These are phyloP conservation scores for Molanna angustata DNA, from an alignment of 2,888 invertebrate species.

Conservation along the genomic window DNA sequence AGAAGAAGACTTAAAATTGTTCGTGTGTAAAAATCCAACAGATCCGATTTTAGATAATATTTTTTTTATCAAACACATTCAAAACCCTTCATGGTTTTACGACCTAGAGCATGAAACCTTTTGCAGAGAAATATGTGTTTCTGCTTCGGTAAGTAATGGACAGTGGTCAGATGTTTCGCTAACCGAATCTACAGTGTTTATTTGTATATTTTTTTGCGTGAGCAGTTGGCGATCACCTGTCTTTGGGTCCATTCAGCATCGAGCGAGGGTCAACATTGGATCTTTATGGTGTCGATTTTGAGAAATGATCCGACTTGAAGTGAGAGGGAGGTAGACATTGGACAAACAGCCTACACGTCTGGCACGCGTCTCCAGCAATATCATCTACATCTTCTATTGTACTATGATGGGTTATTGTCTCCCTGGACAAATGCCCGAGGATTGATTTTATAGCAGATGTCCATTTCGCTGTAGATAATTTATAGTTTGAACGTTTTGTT, in stretches of 20 bases:
- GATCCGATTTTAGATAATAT: too few species aligned
- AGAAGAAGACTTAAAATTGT: too few species aligned
- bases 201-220: conserved; percentile 22
- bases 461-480: too few species aligned
- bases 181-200: background rate
- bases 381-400: too few species aligned
- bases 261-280: conserved; percentile 14
- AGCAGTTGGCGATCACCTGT: conserved; percentile 30
- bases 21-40: too few species aligned
- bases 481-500: background rate
- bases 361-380: conserved; percentile 23
- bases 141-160: conserved; percentile 1
- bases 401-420: background rate
- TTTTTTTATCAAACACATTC: too few species aligned
- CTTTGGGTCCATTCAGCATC: conserved; percentile 8
- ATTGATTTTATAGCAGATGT: conserved; percentile 9
- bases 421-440: background rate
- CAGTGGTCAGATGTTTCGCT: conserved; percentile 16
- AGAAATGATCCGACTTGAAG: conserved; percentile 19
- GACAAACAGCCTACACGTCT: too few species aligned
- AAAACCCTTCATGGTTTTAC: too few species aligned
- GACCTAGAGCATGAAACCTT: too few species aligned
- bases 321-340: background rate
- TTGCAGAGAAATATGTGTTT: too few species aligned
- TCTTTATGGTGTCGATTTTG: conserved; percentile 18